A percentile compares a stretch with the other conserved stretches of the same genome.
Conservation (phyloP, 2,888 invertebrate genomes). For the Anthrax anthrax region DNA sequence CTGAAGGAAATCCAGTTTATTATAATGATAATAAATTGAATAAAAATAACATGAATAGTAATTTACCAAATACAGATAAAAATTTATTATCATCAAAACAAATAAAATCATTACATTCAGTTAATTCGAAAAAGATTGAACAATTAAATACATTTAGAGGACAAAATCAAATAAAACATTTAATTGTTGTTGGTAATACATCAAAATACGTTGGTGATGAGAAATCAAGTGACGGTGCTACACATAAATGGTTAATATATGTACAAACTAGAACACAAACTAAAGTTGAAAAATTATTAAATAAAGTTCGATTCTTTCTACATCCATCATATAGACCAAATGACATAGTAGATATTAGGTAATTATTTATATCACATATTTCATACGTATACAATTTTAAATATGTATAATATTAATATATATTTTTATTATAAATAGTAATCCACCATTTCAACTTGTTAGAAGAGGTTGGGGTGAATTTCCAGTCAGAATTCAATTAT, state of each 20-base stretch:
- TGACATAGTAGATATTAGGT: slow-evolving; percentile 66
- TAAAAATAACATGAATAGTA: no score
- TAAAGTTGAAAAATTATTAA: slow-evolving; percentile 47
- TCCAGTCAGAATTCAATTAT: slow-evolving; percentile 64
- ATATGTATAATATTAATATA: background rate
- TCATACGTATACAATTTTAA: no score
- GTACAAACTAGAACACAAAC: slow-evolving; percentile 53
- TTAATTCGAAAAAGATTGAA: slow-evolving; percentile 24
- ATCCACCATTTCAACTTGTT: slow-evolving; percentile 68
- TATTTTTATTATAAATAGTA: slow-evolving; percentile 37
- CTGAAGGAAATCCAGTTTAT: no score
- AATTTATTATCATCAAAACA: background rate
- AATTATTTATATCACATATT: slow-evolving; percentile 23
- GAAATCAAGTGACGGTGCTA: slow-evolving; percentile 47
- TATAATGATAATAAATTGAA: no score
- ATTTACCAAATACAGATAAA: no score
- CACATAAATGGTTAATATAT: slow-evolving; percentile 86
- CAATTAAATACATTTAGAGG: slow-evolving; percentile 38
- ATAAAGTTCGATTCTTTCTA: slow-evolving; percentile 62
- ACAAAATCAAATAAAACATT: slow-evolving; percentile 41
- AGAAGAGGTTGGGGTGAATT: slow-evolving; percentile 90
- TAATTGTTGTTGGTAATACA: slow-evolving; percentile 51
- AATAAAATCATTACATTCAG: slow-evolving; percentile 9
- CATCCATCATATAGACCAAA: slow-evolving; percentile 81
- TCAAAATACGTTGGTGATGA: slow-evolving; percentile 68